A percentile compares a stretch with the other conserved stretches of the same genome.
Conservation (phyloP, 2,113 vertebrate genomes). For the Carassius gibelio region DNA sequence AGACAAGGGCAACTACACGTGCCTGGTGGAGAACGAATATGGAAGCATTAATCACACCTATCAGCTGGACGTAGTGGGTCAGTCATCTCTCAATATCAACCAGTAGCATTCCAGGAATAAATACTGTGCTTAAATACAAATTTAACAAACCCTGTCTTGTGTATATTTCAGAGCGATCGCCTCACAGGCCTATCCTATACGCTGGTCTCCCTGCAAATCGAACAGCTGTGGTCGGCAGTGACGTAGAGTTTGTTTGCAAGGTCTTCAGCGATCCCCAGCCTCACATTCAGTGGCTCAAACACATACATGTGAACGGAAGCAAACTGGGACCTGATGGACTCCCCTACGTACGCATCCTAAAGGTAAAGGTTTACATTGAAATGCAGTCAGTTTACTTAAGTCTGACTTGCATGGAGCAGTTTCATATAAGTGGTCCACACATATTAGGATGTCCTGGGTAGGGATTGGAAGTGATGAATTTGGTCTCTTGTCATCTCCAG, state of each 20-base stretch:
- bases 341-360: slow-evolving; percentile 90
- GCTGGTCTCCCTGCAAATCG: slow-evolving; percentile 94
- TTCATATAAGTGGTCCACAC: not conserved
- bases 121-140: not conserved
- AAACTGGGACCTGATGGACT: slow-evolving; percentile 85
- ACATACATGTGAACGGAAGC: slow-evolving; percentile 95
- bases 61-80: slow-evolving; percentile 96
- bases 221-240: slow-evolving; percentile 90
- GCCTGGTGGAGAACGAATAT: slow-evolving; percentile 91
- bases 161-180: slow-evolving; percentile 82
- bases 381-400: not conserved
- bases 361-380: slow-evolving; percentile 77
- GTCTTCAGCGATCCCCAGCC: slow-evolving; percentile 98
- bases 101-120: not conserved
- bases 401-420: not conserved
- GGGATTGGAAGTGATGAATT: slow-evolving; percentile 56
- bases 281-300: slow-evolving; percentile 98
- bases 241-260: slow-evolving; percentile 97
- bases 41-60: slow-evolving; percentile 98
- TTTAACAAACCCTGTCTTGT: not conserved
- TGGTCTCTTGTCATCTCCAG: slow-evolving; percentile 79
- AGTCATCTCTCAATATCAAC: slow-evolving; percentile 60
- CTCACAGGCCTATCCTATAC: slow-evolving; percentile 94
- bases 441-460: not conserved
- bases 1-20: slow-evolving; percentile 98